Base-by-base conservation (phyloP, 2,797 vertebrate species). In the Esox lucius region DNA sequence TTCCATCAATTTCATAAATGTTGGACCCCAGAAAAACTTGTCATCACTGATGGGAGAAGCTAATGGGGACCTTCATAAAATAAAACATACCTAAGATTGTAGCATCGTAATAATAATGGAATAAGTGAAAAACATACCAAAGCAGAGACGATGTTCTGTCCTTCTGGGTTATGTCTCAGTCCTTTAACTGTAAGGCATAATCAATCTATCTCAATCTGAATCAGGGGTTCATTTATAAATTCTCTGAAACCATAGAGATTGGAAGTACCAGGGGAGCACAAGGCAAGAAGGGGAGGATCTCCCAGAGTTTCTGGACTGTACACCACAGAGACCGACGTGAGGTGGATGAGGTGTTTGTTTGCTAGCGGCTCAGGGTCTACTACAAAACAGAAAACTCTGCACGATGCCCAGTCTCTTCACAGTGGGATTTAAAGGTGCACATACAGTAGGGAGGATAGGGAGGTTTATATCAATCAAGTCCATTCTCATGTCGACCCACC, bases 211-310 rank as follows among this genome's bases (percentile, higher is more conserved):
- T 80, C 51, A 75, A 75, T 71, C 22, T 68, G 67, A 19, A 16
- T 28, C 19, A 33, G 68, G 64, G 19, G 56, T 59, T 67, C 35
- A 75, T 88, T 90, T 92, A 92, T 90, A 86, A 78, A 75, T 89
- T 83, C 72, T 80, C 12, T 28, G 56, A 82, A 31, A 64, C 80
- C 77, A 78, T 1, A 51, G 81, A 72, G 48, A 82, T 83, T 91
- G 53, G 72, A 51, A 79, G 19, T 19, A 53, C 17, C 51, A 48
- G 46, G 46, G 33, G 33, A 35, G 5, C 33, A 35, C 13, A 74
- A 48, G 59, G 42, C 22, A 78, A 84, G 70, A 56, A 83, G 42
- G 87, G 90, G 83, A 86, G 90, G 88, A 81, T 84, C 89, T 80
- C 72, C 19, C 49, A 61, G 16, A 75, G 19, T 82, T 78, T 71